Base-by-base conservation (phyloP, 2,888 invertebrate species). In the Muscina levida region DNA sequence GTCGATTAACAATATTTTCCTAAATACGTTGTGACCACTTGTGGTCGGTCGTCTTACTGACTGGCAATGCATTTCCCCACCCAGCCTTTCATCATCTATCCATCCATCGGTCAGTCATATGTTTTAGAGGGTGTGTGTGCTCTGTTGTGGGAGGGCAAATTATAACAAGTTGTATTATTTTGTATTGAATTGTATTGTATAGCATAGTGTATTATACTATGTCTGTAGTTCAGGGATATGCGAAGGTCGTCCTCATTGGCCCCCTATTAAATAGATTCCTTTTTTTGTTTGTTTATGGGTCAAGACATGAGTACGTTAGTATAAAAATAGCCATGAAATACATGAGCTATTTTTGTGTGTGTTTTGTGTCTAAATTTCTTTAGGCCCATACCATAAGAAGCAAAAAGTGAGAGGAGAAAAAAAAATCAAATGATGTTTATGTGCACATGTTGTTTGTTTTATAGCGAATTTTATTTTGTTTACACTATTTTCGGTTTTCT, bases 241-340 rank as follows among this genome's bases (percentile, higher is more conserved):
- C 31, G 3, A 8, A 5, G 31, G 31, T n/a, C 31, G 3, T 31
- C 31, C 31, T n/a, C 26, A 1, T 26, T 56, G 24, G 2, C 22
- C 51, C 51, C 56, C 44, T 44, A 8, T 24, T 11, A 19, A 3
- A n/a, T 22, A 19, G 51, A 3, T 31, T 31, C 31, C 4, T 31
- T 19, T 51, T 19, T 17, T 51, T 17, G n/a, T 48, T 2, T 56
- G 15, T 37, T 57, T 62, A 19, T 62, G 62, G 42, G 62, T 42
- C 62, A 62, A 59, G 37, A 51, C 4, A 57, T 37, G 59, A 59
- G 19, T 42, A 13, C 39, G 39, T 24, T n/a, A 11, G n/a, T 53
- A 24, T 68, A 68, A 68, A 68, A 68, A 68, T 68, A 68, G 22
- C 53, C 39, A 68, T 68, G 68, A 68, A 68, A 42, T 39, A 62